These are phyloP conservation scores for Odontamblyopus rebecca DNA, from an alignment of 2,797 vertebrate species.

Conservation along the genomic window DNA sequence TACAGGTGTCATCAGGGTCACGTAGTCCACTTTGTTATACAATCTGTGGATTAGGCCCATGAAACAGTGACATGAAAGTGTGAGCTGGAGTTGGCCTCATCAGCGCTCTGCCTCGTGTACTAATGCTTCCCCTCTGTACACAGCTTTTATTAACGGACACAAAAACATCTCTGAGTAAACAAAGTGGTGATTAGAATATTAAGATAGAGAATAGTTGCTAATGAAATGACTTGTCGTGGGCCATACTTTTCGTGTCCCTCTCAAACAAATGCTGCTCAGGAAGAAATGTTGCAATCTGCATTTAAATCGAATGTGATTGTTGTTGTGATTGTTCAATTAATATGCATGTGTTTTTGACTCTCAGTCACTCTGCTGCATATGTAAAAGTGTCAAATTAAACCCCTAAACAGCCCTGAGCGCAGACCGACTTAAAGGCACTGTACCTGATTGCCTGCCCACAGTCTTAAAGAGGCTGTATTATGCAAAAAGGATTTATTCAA, in stretches of 20 bases:
- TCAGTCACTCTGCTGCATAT: slow-evolving; percentile 11
- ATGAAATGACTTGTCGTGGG: slow-evolving; percentile 37
- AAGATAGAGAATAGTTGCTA: slow-evolving; percentile 55
- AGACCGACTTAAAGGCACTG: neutral
- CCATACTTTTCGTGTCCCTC: neutral
- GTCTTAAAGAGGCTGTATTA: no score
- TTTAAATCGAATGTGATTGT: slow-evolving; percentile 75
- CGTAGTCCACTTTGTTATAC: no score
- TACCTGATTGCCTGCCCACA: no score
- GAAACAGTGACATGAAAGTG: no score
- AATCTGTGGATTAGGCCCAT: no score
- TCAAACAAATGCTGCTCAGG: slow-evolving; percentile 24
- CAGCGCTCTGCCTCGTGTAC: slow-evolving; percentile 13
- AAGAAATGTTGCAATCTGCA: slow-evolving; percentile 79
- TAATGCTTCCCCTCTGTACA: slow-evolving; percentile 22
- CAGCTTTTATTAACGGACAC: slow-evolving; percentile 32
- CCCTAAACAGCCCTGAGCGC: neutral
- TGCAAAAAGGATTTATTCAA: no score
- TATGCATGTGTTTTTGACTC: slow-evolving; percentile 36
- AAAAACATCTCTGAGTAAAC: slow-evolving; percentile 38
- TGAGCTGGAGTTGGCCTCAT: slow-evolving; percentile 35
- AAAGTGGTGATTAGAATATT: slow-evolving; percentile 61
- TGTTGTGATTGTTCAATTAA: slow-evolving; percentile 75
- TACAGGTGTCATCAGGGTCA: no score
- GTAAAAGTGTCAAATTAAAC: neutral